These are phyloP conservation scores for Eupithecia abbreviata DNA, from an alignment of 2,888 invertebrate genomes.

Conservation along the genomic window DNA sequence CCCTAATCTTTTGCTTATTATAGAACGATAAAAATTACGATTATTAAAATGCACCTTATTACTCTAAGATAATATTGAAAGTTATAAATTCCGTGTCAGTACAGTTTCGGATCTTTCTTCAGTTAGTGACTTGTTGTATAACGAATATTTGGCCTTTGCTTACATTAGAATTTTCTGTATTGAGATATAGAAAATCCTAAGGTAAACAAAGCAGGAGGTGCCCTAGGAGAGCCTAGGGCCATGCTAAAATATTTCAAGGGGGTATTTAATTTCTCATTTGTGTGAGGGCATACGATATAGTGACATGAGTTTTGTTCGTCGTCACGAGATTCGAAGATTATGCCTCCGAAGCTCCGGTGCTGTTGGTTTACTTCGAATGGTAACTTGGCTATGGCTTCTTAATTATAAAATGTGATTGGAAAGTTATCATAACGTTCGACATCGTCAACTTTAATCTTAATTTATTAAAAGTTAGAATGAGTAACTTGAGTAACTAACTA, in stretches of 20 bases:
- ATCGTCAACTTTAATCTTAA: slow-evolving; percentile 61
- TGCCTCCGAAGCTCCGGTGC: not conserved
- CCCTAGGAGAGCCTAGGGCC: not conserved
- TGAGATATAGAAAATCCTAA: too few species aligned
- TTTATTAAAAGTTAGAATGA: slow-evolving; percentile 53
- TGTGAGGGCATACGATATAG: not conserved
- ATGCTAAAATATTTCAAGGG: not conserved
- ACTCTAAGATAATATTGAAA: slow-evolving; percentile 71
- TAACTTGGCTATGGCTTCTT: slow-evolving; percentile 57
- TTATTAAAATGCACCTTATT: slow-evolving; percentile 79
- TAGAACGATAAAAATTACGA: slow-evolving; percentile 78
- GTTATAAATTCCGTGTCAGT: slow-evolving; percentile 61
- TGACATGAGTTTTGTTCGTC: slow-evolving; percentile 4
- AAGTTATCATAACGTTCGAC: slow-evolving; percentile 57
- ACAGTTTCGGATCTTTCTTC: slow-evolving; percentile 31
- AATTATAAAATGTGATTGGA: slow-evolving; percentile 46
- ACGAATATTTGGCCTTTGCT: not conserved
- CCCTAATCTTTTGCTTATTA: slow-evolving; percentile 73
- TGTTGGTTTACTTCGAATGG: slow-evolving; percentile 49
- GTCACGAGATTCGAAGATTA: not conserved
- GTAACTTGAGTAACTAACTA: slow-evolving; percentile 68
- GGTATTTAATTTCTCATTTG: not conserved
- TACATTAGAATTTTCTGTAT: not conserved
- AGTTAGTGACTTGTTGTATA: slow-evolving; percentile 12
- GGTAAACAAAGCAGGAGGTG: too few species aligned